phyloP scores from a whole-genome alignment of 2,888 invertebrate genomes.

The Tachina fera region DNA sequence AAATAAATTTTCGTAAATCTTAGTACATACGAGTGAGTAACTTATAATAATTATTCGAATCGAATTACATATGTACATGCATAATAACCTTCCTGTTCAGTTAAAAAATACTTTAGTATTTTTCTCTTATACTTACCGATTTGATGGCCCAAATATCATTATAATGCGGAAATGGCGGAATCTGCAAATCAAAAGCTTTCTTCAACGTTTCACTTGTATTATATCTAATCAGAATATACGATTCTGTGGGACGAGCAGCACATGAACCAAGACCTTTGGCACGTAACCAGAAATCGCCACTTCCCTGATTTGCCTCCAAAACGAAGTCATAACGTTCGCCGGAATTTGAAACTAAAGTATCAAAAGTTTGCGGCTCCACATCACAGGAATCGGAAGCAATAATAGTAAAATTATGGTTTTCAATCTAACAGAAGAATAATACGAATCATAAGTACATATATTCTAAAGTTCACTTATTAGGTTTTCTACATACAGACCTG shows the following conservation, averaged over 20 bases:
- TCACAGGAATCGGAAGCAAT: constrained; percentile 80
- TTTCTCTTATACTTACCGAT: constrained; percentile 39
- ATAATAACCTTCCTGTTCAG: background rate
- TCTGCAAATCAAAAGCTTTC: background rate
- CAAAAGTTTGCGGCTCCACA: constrained; percentile 75
- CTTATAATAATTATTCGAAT: no score
- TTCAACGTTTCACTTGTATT: constrained; percentile 38
- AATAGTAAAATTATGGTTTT: constrained; percentile 78
- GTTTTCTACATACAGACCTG: constrained; percentile 74
- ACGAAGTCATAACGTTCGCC: constrained; percentile 84
- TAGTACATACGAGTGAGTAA: no score
- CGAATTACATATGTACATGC: no score
- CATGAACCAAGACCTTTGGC: constrained; percentile 75
- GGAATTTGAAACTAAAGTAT: constrained; percentile 78
- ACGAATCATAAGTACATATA: no score
- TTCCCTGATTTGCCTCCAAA: constrained; percentile 81
- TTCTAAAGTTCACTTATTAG: no score
- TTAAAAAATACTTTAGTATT: background rate
- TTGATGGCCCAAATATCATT: constrained; percentile 65
- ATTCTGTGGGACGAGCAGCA: constrained; percentile 71
- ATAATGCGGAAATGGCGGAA: constrained; percentile 70
- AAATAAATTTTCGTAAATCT: no score
- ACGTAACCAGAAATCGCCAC: constrained; percentile 77
- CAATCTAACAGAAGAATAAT: constrained; percentile 32
- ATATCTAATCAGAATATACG: constrained; percentile 76